Base-by-base conservation (phyloP, 92 coral and sea anemone species). In the Zoanthus sansibaricus region DNA sequence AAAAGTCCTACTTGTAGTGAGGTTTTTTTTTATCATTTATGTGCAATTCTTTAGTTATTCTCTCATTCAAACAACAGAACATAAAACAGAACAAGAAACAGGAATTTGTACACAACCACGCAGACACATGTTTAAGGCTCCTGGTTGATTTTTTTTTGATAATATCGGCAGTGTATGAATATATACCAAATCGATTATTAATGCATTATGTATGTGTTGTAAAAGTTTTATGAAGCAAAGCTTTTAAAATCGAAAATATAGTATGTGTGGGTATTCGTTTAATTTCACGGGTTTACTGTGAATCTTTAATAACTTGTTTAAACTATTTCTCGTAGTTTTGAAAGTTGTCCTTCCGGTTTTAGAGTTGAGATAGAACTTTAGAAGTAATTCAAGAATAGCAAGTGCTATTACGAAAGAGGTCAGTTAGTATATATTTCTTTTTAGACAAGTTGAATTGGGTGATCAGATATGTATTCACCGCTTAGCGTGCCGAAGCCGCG, bases 221-320 rank as follows among this genome's bases (percentile, higher is more conserved):
- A 80, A 80, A 80, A 64, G 32, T 80, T 80, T 80, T 25, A 80
- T 80, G 85, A 80, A 80, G 75, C 73, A 62, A 79, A 62, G 56
- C 74, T 69, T 69, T 69, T 69, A 69, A 69, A 30, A 69, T 69
- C 74, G 31, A 25, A 33, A 8, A 30, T 9, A 30, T 30, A 37
- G 42, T 37, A 37, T 4, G 16, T 4, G 8, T 62, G 31, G 3
- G 14, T 44, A 14, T 69, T 69, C 74, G 30, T 33, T 69, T 14
- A 69, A 6, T 69, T 11, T 30, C 6, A 69, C 16, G 12, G 16
- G 9, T 62, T 62, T 18, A 20, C 69, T 3, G 69, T 62, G n/a
- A 16, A 11, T 49, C 4, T 49, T 49, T 25, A 25, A 25, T 25
- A 1, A 9, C n/a, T 21, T 20, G 21, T 17, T 17, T 20, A 20